Base-by-base conservation (phyloP, 1,140 invertebrate genomes). In the Drosophila sucinea region DNA sequence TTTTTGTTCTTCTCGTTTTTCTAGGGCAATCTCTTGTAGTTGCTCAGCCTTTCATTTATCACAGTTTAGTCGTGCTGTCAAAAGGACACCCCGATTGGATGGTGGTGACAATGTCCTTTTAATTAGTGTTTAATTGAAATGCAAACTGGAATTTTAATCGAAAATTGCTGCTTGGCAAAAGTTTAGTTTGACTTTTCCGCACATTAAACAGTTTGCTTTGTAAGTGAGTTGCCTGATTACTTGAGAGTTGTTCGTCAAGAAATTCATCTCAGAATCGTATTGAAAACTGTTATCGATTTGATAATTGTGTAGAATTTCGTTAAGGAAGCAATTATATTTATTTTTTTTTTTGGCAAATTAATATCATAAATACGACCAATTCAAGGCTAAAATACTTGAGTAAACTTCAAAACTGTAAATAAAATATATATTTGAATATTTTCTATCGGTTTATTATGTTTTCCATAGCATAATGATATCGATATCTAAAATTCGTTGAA, bases 91-190 rank as follows among this genome's bases (percentile, higher is more conserved):
- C 73, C 17, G 33, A 27, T 29, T 8, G 25, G 65, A 64, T 62
- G 70, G 76, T 83, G 44, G 44, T 25, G 23, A 83, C 79, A 86
- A 87, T 87, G 84, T 87, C 56, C 84, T 67, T 86, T 86, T 86
- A 86, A 86, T 86, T 86, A 86, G 83, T 77, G 76, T 86, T 86
- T 86, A 86, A 86, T 86, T 86, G 84, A 87, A 87, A 83, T 77
- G 83, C 83, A 72, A 87, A 77, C 83, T 86, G 84, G 83, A 86
- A 86, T 86, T 86, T 86, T 87, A 86, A 86, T 86, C 84, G 83
- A 86, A 86, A 86, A 87, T 86, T 79, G 79, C 79, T 76, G 69
- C 61, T 70, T 56, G 38, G 29, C 51, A 74, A 79, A 77, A 30
- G 63, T 73, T 70, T 55, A 60, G 69, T 78, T 80, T 70, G 67